Conservation (phyloP, 1,140 invertebrate genomes). For the Pissodes strobi region DNA sequence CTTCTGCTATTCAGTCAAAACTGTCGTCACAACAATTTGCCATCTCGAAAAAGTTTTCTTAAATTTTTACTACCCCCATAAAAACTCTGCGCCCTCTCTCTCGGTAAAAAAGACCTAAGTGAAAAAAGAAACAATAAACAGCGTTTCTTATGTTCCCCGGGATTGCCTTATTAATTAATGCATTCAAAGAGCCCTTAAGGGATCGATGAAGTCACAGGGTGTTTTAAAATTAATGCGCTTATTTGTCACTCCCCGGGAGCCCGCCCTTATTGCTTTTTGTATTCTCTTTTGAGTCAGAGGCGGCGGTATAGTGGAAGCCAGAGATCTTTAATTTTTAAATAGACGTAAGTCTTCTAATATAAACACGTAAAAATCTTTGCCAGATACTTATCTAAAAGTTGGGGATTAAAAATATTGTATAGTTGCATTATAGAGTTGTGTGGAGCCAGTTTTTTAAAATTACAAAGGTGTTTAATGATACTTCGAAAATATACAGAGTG, state of each 20-base stretch:
- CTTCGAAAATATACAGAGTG: too few relatives aligned
- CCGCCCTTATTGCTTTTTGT: constrained; percentile 28
- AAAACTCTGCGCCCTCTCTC: not conserved
- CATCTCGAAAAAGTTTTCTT: constrained; percentile 5
- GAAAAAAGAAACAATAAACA: constrained; percentile 41
- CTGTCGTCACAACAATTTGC: too few relatives aligned
- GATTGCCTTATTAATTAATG: constrained; percentile 40
- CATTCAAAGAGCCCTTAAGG: constrained; percentile 39
- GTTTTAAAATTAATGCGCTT: constrained; percentile 40
- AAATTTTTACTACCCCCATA: constrained; percentile 28
- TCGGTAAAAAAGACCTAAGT: constrained; percentile 24
- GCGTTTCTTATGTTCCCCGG: constrained; percentile 28
- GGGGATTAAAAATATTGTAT: too few relatives aligned
- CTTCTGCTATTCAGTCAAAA: too few relatives aligned
- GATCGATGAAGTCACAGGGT: constrained; percentile 38
- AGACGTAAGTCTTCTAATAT: too few relatives aligned
- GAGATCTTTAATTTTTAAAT: too few relatives aligned
- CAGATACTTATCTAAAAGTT: not conserved
- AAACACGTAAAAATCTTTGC: not conserved
- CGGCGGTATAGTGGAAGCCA: too few relatives aligned
- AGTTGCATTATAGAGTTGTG: too few relatives aligned
- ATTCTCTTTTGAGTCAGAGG: constrained; percentile 17
- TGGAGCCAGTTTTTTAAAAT: too few relatives aligned
- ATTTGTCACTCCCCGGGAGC: constrained; percentile 35
- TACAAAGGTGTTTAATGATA: too few relatives aligned